Evolutionary conservation across 53 echinoderm and acorn worm genomes (phyloP).

Genomic region (Patiria pectinifera): DNA sequence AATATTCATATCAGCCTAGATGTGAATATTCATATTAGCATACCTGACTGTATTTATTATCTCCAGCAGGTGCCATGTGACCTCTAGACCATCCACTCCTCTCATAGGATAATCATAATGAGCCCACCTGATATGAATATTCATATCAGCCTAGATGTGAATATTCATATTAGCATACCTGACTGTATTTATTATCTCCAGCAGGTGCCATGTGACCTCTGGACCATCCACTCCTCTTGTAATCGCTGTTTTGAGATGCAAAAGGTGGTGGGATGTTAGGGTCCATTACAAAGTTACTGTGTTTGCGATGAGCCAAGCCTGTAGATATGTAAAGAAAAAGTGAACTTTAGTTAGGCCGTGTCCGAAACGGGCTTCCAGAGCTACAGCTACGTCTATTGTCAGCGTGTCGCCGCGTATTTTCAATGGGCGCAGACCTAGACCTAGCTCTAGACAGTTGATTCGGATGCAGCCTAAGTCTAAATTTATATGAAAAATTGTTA

Average conservation of each 20-base stretch:
- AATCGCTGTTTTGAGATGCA: constrained; percentile 83
- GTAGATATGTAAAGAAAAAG: not conserved
- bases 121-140: too few species aligned
- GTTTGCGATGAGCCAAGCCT: constrained; percentile 85
- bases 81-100: constrained; percentile 90
- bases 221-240: constrained; percentile 86
- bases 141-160: too few species aligned
- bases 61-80: constrained; percentile 95
- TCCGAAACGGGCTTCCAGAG: too few species aligned
- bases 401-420: too few species aligned
- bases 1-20: too few species aligned
- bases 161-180: constrained; percentile 58
- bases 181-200: constrained; percentile 85
- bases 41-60: constrained; percentile 89
- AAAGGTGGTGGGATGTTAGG: constrained; percentile 68
- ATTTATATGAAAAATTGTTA: too few species aligned
- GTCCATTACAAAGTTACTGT: constrained; percentile 84
- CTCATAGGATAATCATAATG: constrained; percentile 38
- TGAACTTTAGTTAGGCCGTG: too few species aligned
- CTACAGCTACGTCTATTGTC: too few species aligned
- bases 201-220: constrained; percentile 98
- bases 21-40: not conserved
- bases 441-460: too few species aligned
- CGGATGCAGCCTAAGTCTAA: too few species aligned
- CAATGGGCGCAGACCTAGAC: too few species aligned